Conservation (phyloP, 2,888 invertebrate species). For the Phlogophora meticulosa region DNA sequence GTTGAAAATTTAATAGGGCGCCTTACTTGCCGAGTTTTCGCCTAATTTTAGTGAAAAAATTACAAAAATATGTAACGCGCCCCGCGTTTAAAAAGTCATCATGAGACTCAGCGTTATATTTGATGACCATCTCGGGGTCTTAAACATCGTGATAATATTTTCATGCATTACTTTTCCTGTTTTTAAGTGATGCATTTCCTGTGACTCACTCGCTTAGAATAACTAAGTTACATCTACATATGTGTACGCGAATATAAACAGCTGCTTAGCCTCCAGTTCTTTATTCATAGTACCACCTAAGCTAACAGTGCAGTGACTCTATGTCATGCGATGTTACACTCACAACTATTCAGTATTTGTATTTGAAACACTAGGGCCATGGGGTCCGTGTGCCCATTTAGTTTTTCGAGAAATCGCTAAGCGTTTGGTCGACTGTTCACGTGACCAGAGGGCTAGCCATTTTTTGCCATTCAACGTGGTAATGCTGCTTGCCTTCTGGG, state of each 20-base stretch:
- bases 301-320: neutral
- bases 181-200: conserved; percentile 37
- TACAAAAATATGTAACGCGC: too few species aligned
- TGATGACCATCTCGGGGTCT: neutral
- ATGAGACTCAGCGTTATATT: neutral
- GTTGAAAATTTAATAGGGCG: neutral
- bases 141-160: conserved; percentile 10
- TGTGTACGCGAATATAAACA: conserved; percentile 16
- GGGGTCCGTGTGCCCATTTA: too few species aligned
- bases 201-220: conserved; percentile 45
- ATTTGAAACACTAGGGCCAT: too few species aligned
- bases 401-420: too few species aligned
- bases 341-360: neutral
- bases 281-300: conserved; percentile 6
- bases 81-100: too few species aligned
- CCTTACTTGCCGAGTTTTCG: too few species aligned
- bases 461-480: too few species aligned
- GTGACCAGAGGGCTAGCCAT: too few species aligned
- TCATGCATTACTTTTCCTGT: conserved; percentile 34
- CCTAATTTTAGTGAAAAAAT: too few species aligned
- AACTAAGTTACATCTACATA: conserved; percentile 28
- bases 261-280: conserved; percentile 12
- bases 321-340: neutral
- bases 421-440: too few species aligned
- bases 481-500: too few species aligned